These are phyloP conservation scores for Martes martes DNA, from an alignment of 2,113 vertebrate genomes.

Conservation along the genomic window DNA sequence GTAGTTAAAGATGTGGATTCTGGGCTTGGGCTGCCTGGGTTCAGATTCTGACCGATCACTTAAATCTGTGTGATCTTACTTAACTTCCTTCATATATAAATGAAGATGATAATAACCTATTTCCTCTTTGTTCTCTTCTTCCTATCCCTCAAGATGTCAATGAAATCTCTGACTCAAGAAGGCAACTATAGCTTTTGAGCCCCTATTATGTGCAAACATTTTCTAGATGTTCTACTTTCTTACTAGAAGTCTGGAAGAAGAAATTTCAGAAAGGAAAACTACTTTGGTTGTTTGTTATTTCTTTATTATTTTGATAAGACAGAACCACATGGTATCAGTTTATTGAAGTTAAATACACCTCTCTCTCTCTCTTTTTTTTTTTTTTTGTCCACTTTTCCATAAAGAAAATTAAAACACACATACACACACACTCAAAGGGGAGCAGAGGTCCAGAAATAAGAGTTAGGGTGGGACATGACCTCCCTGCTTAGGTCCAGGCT, in stretches of 20 bases:
- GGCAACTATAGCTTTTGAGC: neutral
- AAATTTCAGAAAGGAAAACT: neutral
- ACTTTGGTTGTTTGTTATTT: neutral
- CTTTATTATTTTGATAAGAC: constrained; percentile 46
- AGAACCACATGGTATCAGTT: constrained; percentile 72
- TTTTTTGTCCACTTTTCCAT: constrained; percentile 72
- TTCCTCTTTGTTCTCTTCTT: neutral
- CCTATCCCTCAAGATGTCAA: neutral
- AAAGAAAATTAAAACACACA: constrained; percentile 72
- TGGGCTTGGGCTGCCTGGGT: neutral
- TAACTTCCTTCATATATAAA: neutral
- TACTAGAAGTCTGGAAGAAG: neutral
- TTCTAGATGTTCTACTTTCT: neutral
- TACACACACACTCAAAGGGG: constrained; percentile 54
- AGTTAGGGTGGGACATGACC: constrained; percentile 40
- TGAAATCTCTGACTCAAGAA: neutral
- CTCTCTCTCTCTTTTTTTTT: constrained; percentile 55
- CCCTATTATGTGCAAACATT: neutral
- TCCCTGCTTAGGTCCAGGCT: constrained; percentile 59
- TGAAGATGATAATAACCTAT: neutral
- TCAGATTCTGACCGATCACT: neutral
- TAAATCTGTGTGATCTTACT: neutral
- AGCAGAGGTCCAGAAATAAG: constrained; percentile 70
- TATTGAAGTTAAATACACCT: constrained; percentile 79
- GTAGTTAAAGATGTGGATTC: neutral